Conservation (phyloP, 2,888 invertebrate genomes). For the Malachius bipustulatus region DNA sequence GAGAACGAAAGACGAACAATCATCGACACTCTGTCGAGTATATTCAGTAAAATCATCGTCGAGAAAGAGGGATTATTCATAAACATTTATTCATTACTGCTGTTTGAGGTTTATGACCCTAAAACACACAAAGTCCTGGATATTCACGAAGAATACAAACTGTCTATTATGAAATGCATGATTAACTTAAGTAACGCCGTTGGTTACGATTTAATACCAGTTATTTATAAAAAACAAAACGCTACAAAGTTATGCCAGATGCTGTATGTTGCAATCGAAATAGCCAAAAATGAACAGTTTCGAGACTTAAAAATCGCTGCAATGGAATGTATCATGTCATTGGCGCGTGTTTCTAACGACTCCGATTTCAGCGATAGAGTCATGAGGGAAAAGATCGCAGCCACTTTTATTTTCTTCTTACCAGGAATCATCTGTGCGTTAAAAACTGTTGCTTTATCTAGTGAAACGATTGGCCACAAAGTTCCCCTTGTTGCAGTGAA, state of each 20-base stretch:
- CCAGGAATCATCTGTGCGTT: slow-evolving; percentile 52
- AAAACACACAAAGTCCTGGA: too few relatives aligned
- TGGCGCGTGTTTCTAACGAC: slow-evolving; percentile 48
- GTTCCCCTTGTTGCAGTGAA: slow-evolving; percentile 44
- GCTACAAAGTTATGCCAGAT: slow-evolving; percentile 52
- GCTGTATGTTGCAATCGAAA: slow-evolving; percentile 49
- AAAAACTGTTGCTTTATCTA: slow-evolving; percentile 44
- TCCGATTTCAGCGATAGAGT: slow-evolving; percentile 43
- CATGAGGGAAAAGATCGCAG: slow-evolving; percentile 41
- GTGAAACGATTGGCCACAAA: slow-evolving; percentile 49
- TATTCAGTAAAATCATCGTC: too few relatives aligned
- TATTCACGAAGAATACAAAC: slow-evolving; percentile 52
- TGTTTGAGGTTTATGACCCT: too few relatives aligned
- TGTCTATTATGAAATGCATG: slow-evolving; percentile 44
- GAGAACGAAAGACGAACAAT: too few relatives aligned
- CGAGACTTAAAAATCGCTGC: slow-evolving; percentile 44
- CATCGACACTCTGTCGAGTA: too few relatives aligned
- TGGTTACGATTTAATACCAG: slow-evolving; percentile 40
- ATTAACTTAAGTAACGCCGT: slow-evolving; percentile 40
- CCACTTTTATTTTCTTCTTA: slow-evolving; percentile 48
- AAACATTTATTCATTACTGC: too few relatives aligned
- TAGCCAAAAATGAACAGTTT: slow-evolving; percentile 55
- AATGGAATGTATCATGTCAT: slow-evolving; percentile 48
- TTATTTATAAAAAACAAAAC: slow-evolving; percentile 45
- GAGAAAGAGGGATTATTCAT: too few relatives aligned